Conservation (phyloP, 2,797 vertebrate species). For the Aratinga solstitialis region DNA sequence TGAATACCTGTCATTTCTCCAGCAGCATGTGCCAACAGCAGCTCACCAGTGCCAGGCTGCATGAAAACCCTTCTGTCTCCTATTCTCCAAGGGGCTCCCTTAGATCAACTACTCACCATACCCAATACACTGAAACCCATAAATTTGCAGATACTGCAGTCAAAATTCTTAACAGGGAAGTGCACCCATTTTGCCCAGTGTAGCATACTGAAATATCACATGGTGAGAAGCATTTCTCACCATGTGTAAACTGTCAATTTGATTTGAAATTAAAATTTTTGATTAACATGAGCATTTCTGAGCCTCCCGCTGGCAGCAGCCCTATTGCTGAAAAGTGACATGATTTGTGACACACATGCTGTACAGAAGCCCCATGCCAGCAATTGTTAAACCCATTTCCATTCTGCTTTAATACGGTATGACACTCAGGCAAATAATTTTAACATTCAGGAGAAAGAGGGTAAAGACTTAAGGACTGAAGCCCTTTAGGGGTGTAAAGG, state of each 20-base stretch:
- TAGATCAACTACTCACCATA: slow-evolving; percentile 62
- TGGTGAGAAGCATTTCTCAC: slow-evolving; percentile 66
- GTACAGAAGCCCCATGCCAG: slow-evolving; percentile 70
- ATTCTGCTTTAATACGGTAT: slow-evolving; percentile 67
- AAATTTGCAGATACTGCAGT: slow-evolving; percentile 51
- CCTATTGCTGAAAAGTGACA: slow-evolving; percentile 73
- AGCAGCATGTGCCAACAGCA: slow-evolving; percentile 60
- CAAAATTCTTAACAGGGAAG: slow-evolving; percentile 68
- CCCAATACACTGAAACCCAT: slow-evolving; percentile 64
- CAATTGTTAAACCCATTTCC: slow-evolving; percentile 67
- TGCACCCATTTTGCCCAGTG: slow-evolving; percentile 70
- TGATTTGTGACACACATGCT: slow-evolving; percentile 74
- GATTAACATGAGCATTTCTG: slow-evolving; percentile 74
- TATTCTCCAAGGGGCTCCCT: slow-evolving; percentile 58
- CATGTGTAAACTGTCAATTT: slow-evolving; percentile 70
- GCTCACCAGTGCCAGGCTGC: slow-evolving; percentile 58
- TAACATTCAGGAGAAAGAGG: slow-evolving; percentile 62
- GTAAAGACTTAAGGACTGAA: slow-evolving; percentile 44
- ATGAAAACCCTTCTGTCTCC: slow-evolving; percentile 71
- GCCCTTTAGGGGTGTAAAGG: slow-evolving; percentile 47
- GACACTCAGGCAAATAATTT: slow-evolving; percentile 65
- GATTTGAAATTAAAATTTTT: slow-evolving; percentile 77
- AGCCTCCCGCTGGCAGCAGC: slow-evolving; percentile 72
- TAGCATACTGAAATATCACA: slow-evolving; percentile 66
- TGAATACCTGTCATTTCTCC: slow-evolving; percentile 71